phyloP scores from a whole-genome alignment of 2,113 vertebrate species.

The Thermophis baileyi region DNA sequence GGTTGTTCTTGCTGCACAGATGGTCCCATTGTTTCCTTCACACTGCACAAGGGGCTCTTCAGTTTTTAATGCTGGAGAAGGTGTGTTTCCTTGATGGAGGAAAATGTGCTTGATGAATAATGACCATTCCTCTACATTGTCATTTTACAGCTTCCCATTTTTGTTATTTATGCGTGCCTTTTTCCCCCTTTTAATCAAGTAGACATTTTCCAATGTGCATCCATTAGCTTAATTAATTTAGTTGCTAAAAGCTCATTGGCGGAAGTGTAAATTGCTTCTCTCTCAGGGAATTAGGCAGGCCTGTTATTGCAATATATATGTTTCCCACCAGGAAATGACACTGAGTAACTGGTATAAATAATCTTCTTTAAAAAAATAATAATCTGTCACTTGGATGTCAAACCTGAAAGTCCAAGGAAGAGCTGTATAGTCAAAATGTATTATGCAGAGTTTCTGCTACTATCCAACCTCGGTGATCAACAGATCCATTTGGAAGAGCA shows the following conservation, averaged over 20 bases:
- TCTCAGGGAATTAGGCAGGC: background rate
- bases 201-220: background rate
- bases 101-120: background rate
- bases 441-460: background rate
- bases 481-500: background rate
- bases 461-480: background rate
- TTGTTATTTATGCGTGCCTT: background rate
- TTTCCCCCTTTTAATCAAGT: background rate
- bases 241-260: background rate
- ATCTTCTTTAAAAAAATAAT: background rate
- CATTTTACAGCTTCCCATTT: background rate
- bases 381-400: background rate
- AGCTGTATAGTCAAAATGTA: background rate
- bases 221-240: conserved; percentile 29
- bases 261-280: conserved; percentile 7
- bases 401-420: background rate
- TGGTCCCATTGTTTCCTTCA: background rate
- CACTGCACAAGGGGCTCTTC: background rate
- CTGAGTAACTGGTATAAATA: background rate
- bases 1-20: background rate
- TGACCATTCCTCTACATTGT: background rate
- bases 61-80: background rate
- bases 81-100: background rate
- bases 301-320: background rate
- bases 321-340: background rate